Percentiles rank a stretch among this genome's conserved stretches.
Conservation (phyloP, 2,797 vertebrate species). For the Macrochelys suwanniensis region DNA sequence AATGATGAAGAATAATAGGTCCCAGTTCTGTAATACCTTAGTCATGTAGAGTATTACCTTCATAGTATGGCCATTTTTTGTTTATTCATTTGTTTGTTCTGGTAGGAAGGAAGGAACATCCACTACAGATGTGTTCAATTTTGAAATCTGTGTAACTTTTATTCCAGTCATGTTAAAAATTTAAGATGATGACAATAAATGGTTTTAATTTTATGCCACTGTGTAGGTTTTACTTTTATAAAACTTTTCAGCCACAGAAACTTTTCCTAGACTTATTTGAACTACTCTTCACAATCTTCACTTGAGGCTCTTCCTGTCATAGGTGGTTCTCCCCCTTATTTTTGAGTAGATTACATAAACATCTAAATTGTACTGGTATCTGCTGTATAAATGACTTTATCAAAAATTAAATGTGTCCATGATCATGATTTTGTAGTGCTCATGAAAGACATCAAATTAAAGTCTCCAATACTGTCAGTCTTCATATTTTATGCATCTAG, state of each 20-base stretch:
- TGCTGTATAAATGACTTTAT: not conserved
- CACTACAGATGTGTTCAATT: not conserved
- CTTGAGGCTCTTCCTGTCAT: not conserved
- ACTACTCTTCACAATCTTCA: not conserved
- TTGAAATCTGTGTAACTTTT: not conserved
- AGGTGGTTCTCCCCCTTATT: too few relatives aligned
- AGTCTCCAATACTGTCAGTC: fast-evolving
- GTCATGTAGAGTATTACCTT: not conserved
- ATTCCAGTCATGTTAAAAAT: not conserved
- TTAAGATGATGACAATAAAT: not conserved
- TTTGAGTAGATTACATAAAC: not conserved
- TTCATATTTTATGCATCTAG: not conserved
- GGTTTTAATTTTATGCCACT: not conserved
- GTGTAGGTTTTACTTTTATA: not conserved
- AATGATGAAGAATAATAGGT: not conserved
- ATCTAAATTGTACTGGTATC: fast-evolving
- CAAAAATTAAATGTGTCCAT: fast-evolving
- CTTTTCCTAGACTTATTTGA: not conserved
- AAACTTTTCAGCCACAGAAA: not conserved
- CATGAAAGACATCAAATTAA: not conserved
- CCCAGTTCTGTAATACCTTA: not conserved
- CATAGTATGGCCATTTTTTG: not conserved
- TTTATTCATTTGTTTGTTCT: not conserved
- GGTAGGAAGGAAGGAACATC: not conserved
- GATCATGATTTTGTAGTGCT: not conserved